Percentiles rank a stretch among this genome's conserved stretches.
Evolutionary conservation across 1,140 invertebrate genomes (phyloP).

Genomic region (Atta cephalotes): DNA sequence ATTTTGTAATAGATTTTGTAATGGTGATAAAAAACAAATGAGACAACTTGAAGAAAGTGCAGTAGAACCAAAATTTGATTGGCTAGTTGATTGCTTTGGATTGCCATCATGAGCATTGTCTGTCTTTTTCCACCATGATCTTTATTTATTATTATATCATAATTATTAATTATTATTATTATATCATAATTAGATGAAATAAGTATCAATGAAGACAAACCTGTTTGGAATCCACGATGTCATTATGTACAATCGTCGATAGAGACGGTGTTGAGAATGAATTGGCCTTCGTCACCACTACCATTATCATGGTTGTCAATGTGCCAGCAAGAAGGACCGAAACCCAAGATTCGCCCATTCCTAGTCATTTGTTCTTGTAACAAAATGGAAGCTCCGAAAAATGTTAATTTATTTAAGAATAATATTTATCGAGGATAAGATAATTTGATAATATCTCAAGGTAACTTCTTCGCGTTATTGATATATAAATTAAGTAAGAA

Average conservation of each 20-base stretch:
- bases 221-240: constrained; percentile 58
- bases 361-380: constrained; percentile 76
- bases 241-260: constrained; percentile 33
- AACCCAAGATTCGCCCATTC: constrained; percentile 78
- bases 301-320: constrained; percentile 73
- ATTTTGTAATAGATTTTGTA: no score
- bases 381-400: constrained; percentile 33
- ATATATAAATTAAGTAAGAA: neutral
- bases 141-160: no score
- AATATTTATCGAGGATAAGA: neutral
- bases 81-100: no score
- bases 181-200: neutral
- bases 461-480: neutral
- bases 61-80: no score
- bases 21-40: no score
- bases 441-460: constrained; percentile 7
- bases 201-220: constrained; percentile 38
- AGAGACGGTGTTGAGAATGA: constrained; percentile 57
- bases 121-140: no score
- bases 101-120: no score
- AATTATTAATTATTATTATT: no score
- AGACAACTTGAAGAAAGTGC: no score
- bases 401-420: constrained; percentile 1
- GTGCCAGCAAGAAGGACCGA: constrained; percentile 74
- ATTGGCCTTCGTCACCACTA: constrained; percentile 68